Conservation (phyloP, 2,888 invertebrate species). For the Dioctria linearis region DNA sequence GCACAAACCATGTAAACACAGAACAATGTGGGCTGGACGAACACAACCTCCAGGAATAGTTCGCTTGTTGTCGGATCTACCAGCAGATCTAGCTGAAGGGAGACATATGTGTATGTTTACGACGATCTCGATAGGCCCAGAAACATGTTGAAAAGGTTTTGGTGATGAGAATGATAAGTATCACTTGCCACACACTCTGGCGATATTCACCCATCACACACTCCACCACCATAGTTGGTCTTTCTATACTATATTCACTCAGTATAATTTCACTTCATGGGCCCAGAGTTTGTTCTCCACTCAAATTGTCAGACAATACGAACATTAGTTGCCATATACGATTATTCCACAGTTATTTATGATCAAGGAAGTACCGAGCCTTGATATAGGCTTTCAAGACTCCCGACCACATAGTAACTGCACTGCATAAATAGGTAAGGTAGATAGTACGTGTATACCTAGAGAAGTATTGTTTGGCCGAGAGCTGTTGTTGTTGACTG, state of each 20-base stretch:
- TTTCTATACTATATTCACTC: neutral
- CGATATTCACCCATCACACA: too few species aligned
- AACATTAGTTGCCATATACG: constrained; percentile 55
- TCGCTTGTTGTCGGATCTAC: constrained; percentile 13
- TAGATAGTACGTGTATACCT: neutral
- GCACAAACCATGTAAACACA: constrained; percentile 37
- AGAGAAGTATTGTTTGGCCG: constrained; percentile 29
- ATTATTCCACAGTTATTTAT: constrained; percentile 55
- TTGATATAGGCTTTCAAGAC: constrained; percentile 19
- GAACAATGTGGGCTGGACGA: constrained; percentile 52
- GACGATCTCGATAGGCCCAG: constrained; percentile 51
- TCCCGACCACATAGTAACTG: neutral
- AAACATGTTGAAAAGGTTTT: constrained; percentile 49
- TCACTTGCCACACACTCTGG: constrained; percentile 30
- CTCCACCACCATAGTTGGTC: too few species aligned
- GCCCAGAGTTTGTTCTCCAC: constrained; percentile 18
- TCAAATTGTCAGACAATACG: constrained; percentile 55
- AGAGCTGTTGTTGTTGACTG: neutral
- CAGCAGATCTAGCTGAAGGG: constrained; percentile 39
- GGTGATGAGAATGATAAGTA: constrained; percentile 49
- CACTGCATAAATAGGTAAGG: neutral
- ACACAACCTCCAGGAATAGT: constrained; percentile 36
- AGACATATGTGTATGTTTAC: constrained; percentile 50
- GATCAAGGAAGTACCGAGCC: constrained; percentile 55
- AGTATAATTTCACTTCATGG: neutral